Evolutionary conservation across 2,113 vertebrate genomes (phyloP), one percentile per base, ranked within the genome.

Genomic region (Suncus etruscus): DNA sequence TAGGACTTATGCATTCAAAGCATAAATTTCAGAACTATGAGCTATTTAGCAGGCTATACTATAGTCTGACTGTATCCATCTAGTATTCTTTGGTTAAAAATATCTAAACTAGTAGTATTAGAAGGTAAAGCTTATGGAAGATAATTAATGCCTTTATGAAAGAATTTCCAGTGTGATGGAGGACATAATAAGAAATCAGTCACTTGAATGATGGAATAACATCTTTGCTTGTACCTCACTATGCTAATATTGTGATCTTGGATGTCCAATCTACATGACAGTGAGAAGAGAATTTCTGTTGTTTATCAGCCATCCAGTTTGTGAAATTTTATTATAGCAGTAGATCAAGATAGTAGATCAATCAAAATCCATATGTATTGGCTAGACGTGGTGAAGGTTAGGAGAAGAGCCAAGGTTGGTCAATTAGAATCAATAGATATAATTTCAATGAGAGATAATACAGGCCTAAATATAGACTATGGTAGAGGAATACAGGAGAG

Each of bases 381-480:
- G 9, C 16, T 14, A 54, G 51, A 6, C 4, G 2, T 54, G 86
- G n/a, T 81, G 74, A 79, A 63, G n/a, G 48, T 54, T 66, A 81
- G 25, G 75, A 91, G 68, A 93, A 82, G 66, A 92, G 50, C 31
- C n/a, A 29, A 32, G 9, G 76, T 45, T 81, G 73, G 45, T 75
- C 45, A 78, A 0, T 84, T 75, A n/a, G 27, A 10, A 47, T 58
- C 92, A 88, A 78, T 78, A 90, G 29, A 22, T 69, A 1, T 92
- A 90, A 79, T 74, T 15, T 82, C 45, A 65, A 32, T 84, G 20
- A 93, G 47, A 29, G 31, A 50, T 66, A 45, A 70, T 54, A 63
- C 2, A 79, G 27, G 39, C 32, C 48, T 89, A 77, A 83, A 83
- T 18, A 80, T 68, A 76, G 50, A 47, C 63, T 76, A 4, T 81